Evolutionary conservation across 2,797 vertebrate genomes (phyloP).

Genomic region (Margarornis squamiger): DNA sequence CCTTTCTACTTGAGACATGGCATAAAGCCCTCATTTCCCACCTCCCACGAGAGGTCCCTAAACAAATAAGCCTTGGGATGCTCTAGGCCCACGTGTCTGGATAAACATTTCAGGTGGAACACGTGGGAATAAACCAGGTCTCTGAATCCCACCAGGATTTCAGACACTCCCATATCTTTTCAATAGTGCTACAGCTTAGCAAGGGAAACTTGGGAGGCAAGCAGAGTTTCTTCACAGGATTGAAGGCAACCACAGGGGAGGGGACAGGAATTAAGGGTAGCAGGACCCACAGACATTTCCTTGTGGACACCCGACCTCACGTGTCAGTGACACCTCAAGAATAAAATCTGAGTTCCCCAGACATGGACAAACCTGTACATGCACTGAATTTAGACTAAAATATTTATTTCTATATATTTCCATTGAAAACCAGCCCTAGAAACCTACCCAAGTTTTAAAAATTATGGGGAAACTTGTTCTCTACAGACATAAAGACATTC

Average conservation of each 20-base stretch:
- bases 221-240: not conserved
- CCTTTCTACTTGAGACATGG: rapidly evolving
- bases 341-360: not conserved
- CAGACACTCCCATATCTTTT: rapidly evolving
- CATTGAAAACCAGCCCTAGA: not conserved
- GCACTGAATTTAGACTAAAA: not conserved
- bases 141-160: not conserved
- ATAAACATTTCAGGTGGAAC: not conserved
- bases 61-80: not conserved
- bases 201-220: not conserved
- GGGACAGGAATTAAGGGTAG: not conserved
- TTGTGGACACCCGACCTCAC: rapidly evolving
- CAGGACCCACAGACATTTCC: not conserved
- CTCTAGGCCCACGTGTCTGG: not conserved
- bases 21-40: not conserved
- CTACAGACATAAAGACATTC: not conserved
- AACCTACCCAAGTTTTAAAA: not conserved
- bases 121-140: not conserved
- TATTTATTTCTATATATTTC: not conserved
- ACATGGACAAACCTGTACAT: not conserved
- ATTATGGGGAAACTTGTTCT: not conserved
- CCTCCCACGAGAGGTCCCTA: not conserved
- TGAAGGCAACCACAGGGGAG: not conserved
- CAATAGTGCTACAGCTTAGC: not conserved
- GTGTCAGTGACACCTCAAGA: not conserved